Conservation (phyloP, 2,113 vertebrate genomes). For the Cebus imitator region DNA sequence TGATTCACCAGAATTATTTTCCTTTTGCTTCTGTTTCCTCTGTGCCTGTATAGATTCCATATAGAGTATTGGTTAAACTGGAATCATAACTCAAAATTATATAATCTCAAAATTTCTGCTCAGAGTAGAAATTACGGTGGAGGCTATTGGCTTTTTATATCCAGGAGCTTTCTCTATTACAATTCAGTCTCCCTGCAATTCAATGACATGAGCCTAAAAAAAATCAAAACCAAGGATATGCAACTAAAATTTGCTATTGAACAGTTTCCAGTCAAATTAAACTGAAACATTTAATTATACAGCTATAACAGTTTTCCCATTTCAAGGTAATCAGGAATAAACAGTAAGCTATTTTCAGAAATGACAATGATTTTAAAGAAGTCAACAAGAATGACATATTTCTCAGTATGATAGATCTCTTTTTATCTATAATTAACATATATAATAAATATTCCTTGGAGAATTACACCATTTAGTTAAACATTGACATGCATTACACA, state of each 20-base stretch:
- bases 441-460: neutral
- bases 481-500: neutral
- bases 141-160: neutral
- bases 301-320: neutral
- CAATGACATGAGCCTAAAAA: neutral
- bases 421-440: slow-evolving; percentile 62
- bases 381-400: slow-evolving; percentile 46
- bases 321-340: slow-evolving; percentile 46
- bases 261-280: neutral
- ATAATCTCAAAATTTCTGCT: neutral
- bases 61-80: neutral
- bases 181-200: neutral
- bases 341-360: neutral
- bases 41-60: neutral
- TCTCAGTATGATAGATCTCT: neutral
- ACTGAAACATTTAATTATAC: slow-evolving; percentile 5
- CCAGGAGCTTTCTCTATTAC: neutral
- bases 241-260: neutral
- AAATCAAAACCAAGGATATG: neutral
- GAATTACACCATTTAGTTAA: neutral
- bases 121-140: neutral
- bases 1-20: neutral
- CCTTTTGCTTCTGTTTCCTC: neutral
- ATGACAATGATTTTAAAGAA: slow-evolving; percentile 19
- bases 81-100: neutral